Evolutionary conservation across 2,113 vertebrate genomes (phyloP).

Genomic region (human): GRCh38 chr9:123782501-123783000

Average conservation of each 20-base stretch:
- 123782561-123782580: not conserved
- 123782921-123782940: slow-evolving; percentile 25
- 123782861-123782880: not conserved
- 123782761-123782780: not conserved
- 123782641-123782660: not conserved
- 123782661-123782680: not conserved
- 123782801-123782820: not conserved
- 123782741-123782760: slow-evolving; percentile 35
- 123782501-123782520: not conserved
- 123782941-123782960: slow-evolving; percentile 35
- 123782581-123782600: not conserved
- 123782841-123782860: not conserved
- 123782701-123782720: slow-evolving; percentile 40
- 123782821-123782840: slow-evolving; percentile 39
- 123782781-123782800: not conserved
- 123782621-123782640: slow-evolving; percentile 8
- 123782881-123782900: not conserved
- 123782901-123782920: not conserved
- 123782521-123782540: not conserved
- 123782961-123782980: slow-evolving; percentile 47
- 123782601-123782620: not conserved
- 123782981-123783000: slow-evolving; percentile 35
- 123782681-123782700: not conserved
- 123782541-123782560: not conserved
- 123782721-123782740: not conserved